Evolutionary conservation across 2,888 invertebrate genomes (phyloP), one percentile per base, ranked within the genome.

Genomic region (Frankliniella intonsa): DNA sequence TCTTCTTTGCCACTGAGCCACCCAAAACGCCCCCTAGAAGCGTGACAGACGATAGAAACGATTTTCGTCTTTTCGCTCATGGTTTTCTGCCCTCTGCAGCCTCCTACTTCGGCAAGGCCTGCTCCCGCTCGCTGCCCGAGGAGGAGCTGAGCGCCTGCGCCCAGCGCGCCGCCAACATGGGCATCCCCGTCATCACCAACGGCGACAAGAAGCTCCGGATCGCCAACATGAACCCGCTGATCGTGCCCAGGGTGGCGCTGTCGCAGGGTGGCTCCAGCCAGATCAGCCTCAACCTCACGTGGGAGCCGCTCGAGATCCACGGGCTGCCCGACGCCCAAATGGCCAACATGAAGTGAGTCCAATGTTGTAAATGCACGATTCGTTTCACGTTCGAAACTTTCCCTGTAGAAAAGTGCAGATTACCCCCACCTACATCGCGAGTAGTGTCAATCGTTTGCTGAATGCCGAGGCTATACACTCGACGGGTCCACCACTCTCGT

Each of bases 191-290:
- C n/a, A 11, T 69, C 11, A 69, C 69, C 69, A 69, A 69, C 22
- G 69, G 69, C 69, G 69, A 69, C 69, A 69, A 22, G 69, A 69
- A 69, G 69, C 19, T 69, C 69, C n/a, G 22, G 69, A 22, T 69
- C 69, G 22, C n/a, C 69, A 69, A 69, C 69, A 22, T 69, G 69
- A 69, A 69, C 69, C 69, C 69, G 69, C 69, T 69, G 22, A 22
- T 69, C 22, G 69, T 69, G 69, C 69, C 69, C 22, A n/a, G 69
- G 22, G 69, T 69, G 69, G n/a, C 69, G n/a, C 22, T 69, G n/a
- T n/a, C 69, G 7, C 69, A 69, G 69, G 38, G 38, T 2, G 69
- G 69, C 69, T 11, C 69, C 8, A 22, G 69, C 8, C 69, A 69
- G 69, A 22, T 69, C 69, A 19, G 22, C 9, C 69, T 69, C 69